Percentiles rank a stretch among this genome's conserved stretches.
phyloP scores from a whole-genome alignment of 2,888 invertebrate species.

The Lumbricus terrestris region DNA sequence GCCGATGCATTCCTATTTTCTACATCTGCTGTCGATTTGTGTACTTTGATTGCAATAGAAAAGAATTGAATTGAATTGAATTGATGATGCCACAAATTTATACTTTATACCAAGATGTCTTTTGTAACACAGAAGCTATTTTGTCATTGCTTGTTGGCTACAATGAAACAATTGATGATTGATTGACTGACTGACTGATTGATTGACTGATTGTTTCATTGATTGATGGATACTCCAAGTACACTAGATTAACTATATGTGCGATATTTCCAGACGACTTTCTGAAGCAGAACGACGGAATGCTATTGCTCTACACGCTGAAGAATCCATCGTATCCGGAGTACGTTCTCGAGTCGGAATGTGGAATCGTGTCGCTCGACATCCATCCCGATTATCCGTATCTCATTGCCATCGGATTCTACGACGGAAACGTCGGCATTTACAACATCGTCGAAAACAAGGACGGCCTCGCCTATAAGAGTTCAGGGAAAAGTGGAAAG shows the following conservation, averaged over 20 bases:
- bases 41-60: no score
- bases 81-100: no score
- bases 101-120: no score
- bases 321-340: constrained; percentile 94
- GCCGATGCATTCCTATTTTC: no score
- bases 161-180: no score
- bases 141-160: no score
- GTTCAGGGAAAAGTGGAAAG: constrained; percentile 73
- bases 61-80: no score
- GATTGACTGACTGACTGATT: no score
- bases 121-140: no score
- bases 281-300: constrained; percentile 73
- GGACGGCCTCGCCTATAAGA: constrained; percentile 62
- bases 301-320: constrained; percentile 82
- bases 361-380: constrained; percentile 84
- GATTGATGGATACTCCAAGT: no score
- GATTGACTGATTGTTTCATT: no score
- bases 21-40: no score
- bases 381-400: constrained; percentile 74
- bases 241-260: not conserved
- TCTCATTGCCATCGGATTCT: constrained; percentile 75
- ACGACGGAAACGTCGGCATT: constrained; percentile 84
- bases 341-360: constrained; percentile 76
- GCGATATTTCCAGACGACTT: constrained; percentile 76
- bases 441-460: constrained; percentile 71